These are phyloP conservation scores for Drosophila tropicalis DNA, from an alignment of 1,140 invertebrate species.

Conservation along the genomic window DNA sequence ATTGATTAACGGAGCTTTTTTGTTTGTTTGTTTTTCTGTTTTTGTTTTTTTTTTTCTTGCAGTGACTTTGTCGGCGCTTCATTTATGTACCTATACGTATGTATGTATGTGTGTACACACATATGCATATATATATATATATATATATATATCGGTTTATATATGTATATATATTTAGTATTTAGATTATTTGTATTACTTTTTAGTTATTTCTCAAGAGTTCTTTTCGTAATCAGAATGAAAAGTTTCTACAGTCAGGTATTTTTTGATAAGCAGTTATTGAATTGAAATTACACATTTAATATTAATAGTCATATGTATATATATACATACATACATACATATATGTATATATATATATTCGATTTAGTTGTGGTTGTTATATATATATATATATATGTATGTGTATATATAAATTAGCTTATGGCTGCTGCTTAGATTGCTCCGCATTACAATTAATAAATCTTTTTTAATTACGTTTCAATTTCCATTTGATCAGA, in stretches of 20 bases:
- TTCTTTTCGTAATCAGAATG: constrained; percentile 59
- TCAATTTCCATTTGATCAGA: constrained; percentile 60
- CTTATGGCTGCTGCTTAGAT: constrained; percentile 63
- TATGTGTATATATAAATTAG: constrained; percentile 46
- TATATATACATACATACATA: constrained; percentile 57
- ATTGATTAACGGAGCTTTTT: constrained; percentile 61
- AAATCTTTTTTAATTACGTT: constrained; percentile 54
- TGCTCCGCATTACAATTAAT: constrained; percentile 66
- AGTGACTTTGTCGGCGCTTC: constrained; percentile 60
- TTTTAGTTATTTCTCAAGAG: constrained; percentile 46
- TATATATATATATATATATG: constrained; percentile 12
- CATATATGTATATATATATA: background rate
- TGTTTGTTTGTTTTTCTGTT: background rate
- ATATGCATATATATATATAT: constrained; percentile 1
- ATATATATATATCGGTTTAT: background rate
- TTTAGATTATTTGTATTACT: constrained; percentile 17
- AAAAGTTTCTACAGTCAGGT: constrained; percentile 79
- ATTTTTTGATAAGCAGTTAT: constrained; percentile 81
- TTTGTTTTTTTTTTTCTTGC: constrained; percentile 25
- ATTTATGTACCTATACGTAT: constrained; percentile 33
- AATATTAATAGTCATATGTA: constrained; percentile 62
- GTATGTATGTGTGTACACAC: too few relatives aligned
- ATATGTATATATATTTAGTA: constrained; percentile 9
- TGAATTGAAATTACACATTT: constrained; percentile 73
- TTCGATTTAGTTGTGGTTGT: constrained; percentile 19